A percentile compares a stretch with the other conserved stretches of the same genome.
Conservation (phyloP, 2,113 vertebrate genomes). For the Xiphorhynchus elegans region DNA sequence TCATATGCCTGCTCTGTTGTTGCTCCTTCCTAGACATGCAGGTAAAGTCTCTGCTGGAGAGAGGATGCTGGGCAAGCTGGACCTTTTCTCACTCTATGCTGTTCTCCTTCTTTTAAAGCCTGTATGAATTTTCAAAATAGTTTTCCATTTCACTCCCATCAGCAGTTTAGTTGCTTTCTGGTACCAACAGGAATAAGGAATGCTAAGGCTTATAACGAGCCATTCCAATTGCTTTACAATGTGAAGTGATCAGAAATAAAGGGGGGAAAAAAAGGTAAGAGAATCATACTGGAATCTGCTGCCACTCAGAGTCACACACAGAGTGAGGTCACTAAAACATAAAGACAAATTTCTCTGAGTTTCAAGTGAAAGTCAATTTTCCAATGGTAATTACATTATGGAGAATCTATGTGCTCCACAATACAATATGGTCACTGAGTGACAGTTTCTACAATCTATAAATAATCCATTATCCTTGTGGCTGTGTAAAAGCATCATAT, state of each 20-base stretch:
- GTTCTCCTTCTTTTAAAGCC: neutral
- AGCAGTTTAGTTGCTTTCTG: neutral
- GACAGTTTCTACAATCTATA: neutral
- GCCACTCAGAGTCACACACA: neutral
- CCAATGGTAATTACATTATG: slow-evolving; percentile 2
- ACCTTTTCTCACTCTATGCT: neutral
- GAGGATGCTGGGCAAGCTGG: neutral
- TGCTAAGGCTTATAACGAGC: neutral
- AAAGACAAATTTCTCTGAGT: neutral
- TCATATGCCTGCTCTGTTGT: neutral
- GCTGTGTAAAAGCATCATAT: neutral
- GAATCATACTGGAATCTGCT: neutral
- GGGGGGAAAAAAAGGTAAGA: neutral
- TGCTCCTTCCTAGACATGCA: neutral
- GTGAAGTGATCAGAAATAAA: neutral
- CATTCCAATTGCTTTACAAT: neutral
- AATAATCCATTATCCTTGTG: neutral
- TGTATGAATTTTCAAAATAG: neutral
- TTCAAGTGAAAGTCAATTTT: slow-evolving; percentile 46
- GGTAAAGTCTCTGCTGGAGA: neutral
- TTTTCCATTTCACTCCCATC: neutral
- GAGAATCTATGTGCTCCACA: neutral
- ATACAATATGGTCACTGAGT: neutral
- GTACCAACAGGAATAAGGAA: neutral
- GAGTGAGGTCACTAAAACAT: neutral